These are phyloP conservation scores for Punctoribates punctum DNA, from an alignment of 2,888 invertebrate species.

Conservation along the genomic window DNA sequence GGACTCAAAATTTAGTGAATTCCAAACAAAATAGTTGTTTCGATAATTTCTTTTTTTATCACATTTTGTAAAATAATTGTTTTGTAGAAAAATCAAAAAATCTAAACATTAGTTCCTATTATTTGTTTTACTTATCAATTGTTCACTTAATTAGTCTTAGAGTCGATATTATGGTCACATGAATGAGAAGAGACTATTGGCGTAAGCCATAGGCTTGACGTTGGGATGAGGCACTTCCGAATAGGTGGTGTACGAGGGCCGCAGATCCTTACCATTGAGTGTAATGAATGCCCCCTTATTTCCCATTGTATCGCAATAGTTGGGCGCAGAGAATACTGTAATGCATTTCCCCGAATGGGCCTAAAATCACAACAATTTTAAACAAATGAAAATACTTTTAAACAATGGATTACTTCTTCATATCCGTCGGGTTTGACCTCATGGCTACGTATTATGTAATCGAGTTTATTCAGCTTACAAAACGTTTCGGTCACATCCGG, in stretches of 20 bases:
- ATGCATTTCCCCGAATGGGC: constrained; percentile 93
- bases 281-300: constrained; percentile 98
- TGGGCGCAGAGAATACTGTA: constrained; percentile 98
- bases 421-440: constrained; percentile 97
- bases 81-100: too few species aligned
- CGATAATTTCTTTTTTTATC: too few species aligned
- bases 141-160: too few species aligned
- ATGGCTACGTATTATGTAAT: constrained; percentile 92
- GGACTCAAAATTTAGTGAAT: too few species aligned
- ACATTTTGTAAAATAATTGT: too few species aligned
- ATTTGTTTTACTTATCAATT: too few species aligned
- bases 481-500: constrained; percentile 91
- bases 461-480: constrained; percentile 75
- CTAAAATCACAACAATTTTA: constrained; percentile 1
- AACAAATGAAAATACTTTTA: background rate
- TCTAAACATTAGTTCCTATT: too few species aligned
- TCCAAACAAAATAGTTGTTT: too few species aligned
- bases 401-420: constrained; percentile 61
- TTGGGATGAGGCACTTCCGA: constrained; percentile 96
- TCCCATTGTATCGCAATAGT: constrained; percentile 99
- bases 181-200: constrained; percentile 53
- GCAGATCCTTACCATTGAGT: constrained; percentile 83
- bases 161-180: constrained; percentile 34
- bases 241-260: constrained; percentile 84
- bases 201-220: constrained; percentile 96